Conservation (phyloP, 2,888 invertebrate species). For the Lasius fuliginosus region DNA sequence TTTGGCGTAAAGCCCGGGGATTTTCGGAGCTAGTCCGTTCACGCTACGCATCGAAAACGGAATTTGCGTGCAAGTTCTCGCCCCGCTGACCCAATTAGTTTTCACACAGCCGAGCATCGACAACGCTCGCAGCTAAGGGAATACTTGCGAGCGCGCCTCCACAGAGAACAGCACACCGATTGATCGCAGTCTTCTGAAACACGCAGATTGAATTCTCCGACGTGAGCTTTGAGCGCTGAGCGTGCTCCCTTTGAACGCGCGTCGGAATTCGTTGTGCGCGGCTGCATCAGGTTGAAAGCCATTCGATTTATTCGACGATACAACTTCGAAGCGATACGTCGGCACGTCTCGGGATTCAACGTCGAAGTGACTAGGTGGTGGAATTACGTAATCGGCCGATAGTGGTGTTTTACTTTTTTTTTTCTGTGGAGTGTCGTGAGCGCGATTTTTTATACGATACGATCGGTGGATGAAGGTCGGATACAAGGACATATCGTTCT, state of each 20-base stretch:
- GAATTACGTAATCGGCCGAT: slow-evolving; percentile 17
- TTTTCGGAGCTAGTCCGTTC: slow-evolving; percentile 64
- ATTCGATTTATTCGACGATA: slow-evolving; percentile 18
- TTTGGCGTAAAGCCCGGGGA: slow-evolving; percentile 63
- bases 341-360: slow-evolving; percentile 1
- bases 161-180: slow-evolving; percentile 13
- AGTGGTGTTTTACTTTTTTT: slow-evolving; percentile 23
- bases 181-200: slow-evolving; percentile 44
- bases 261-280: slow-evolving; percentile 41
- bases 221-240: slow-evolving; percentile 33
- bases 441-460: background rate
- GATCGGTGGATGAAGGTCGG: slow-evolving; percentile 28
- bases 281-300: slow-evolving; percentile 28
- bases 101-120: slow-evolving; percentile 59
- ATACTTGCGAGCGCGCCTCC: slow-evolving; percentile 17
- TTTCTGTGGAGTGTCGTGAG: slow-evolving; percentile 48
- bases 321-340: background rate
- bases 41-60: slow-evolving; percentile 66
- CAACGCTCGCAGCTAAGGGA: slow-evolving; percentile 45
- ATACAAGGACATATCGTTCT: background rate
- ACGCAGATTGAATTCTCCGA: slow-evolving; percentile 46
- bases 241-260: slow-evolving; percentile 43
- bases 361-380: slow-evolving; percentile 42
- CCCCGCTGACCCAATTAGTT: slow-evolving; percentile 82
- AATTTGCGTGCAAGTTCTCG: slow-evolving; percentile 78